A percentile compares a stretch with the other conserved stretches of the same genome.
These are phyloP conservation scores for Crotalus viridis DNA, from an alignment of 2,113 vertebrate species.

Conservation along the genomic window DNA sequence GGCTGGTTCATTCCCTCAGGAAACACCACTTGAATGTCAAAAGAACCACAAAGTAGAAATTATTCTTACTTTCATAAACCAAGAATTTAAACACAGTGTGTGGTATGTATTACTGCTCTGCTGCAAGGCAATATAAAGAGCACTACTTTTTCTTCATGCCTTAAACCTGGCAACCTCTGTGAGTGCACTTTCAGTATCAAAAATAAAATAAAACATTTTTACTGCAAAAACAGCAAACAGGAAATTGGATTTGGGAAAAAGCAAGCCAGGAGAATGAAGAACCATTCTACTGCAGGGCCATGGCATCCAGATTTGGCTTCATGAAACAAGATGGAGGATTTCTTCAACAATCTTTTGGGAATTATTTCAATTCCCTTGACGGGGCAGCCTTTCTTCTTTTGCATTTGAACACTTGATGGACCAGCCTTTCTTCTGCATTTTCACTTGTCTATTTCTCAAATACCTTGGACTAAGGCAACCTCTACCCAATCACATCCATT, in stretches of 20 bases:
- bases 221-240: slow-evolving; percentile 53
- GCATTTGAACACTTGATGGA: background rate
- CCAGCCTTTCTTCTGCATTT: background rate
- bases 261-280: slow-evolving; percentile 43
- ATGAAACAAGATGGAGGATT: background rate
- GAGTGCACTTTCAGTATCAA: slow-evolving; percentile 57
- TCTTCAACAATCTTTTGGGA: background rate
- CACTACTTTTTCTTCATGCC: slow-evolving; percentile 60
- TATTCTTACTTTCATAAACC: slow-evolving; percentile 55
- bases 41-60: slow-evolving; percentile 50
- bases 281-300: slow-evolving; percentile 38
- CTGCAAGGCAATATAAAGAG: slow-evolving; percentile 54
- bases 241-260: slow-evolving; percentile 60
- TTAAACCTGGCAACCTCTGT: slow-evolving; percentile 43
- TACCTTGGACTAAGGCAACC: background rate
- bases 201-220: slow-evolving; percentile 57
- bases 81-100: slow-evolving; percentile 47
- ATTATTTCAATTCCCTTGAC: background rate
- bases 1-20: slow-evolving; percentile 28
- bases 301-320: background rate
- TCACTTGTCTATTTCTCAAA: background rate
- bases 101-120: slow-evolving; percentile 48
- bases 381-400: background rate
- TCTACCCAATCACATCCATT: background rate
- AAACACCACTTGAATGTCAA: slow-evolving; percentile 51